Evolutionary conservation across 2,888 invertebrate species (phyloP), one percentile per base, ranked within the genome.

Genomic region (Syritta pipiens): DNA sequence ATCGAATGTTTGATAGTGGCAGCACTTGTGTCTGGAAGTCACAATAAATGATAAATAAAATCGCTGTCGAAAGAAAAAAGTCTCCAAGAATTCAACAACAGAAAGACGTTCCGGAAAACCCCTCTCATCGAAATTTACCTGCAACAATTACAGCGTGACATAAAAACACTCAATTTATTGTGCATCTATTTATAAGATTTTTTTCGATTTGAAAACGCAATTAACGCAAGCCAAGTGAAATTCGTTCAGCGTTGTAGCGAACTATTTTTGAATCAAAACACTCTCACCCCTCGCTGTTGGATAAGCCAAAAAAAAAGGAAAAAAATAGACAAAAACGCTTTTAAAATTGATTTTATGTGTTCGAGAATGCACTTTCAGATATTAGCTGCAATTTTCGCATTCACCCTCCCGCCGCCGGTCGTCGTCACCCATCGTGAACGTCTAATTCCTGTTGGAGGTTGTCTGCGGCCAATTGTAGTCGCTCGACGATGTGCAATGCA

Each of bases 201-300:
- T 42, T 51, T 10, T 6, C 48, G 22, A 32, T 19, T 63, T 9
- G 60, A 57, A 77, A 77, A 63, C 81, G 81, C 81, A 65, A 59
- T 79, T 69, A 74, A 68, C 68, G 53, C 59, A 68, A 59, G 60
- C 9, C 37, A 53, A 62, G 26, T 53, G 49, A 51, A 55, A 48
- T 63, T 63, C 55, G 46, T 72, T 40, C 30, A 32, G 28, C 30
- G 46, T 57, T 65, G 67, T 28, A 35, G 26, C 24, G 26, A 53
- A 17, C 19, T 60, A 67, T 60, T 44, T 72, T 53, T 51, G n/a
- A n/a, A n/a, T n/a, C n/a, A n/a, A n/a, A n/a, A n/a, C n/a, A n/a
- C n/a, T n/a, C n/a, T n/a, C n/a, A n/a, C n/a, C n/a, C n/a, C n/a
- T n/a, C n/a, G n/a, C n/a, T n/a, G n/a, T n/a, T n/a, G n/a, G n/a